These are phyloP conservation scores for Druceiella hillmani DNA, from an alignment of 2,888 invertebrate genomes.

Conservation along the genomic window DNA sequence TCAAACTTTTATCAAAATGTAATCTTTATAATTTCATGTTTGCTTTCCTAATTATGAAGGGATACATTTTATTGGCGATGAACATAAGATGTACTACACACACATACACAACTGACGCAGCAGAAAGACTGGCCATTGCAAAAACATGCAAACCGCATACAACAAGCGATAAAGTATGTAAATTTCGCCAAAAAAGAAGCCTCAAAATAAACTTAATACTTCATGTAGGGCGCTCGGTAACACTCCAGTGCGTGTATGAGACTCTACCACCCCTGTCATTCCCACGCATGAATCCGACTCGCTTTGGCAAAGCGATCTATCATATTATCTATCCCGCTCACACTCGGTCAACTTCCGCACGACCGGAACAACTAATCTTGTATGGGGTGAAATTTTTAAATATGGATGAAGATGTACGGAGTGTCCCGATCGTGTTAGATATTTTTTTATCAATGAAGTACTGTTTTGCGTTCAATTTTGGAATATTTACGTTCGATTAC, in stretches of 20 bases:
- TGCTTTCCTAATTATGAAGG: too few species aligned
- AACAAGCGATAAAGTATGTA: too few species aligned
- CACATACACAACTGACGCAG: neutral
- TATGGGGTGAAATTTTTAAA: neutral
- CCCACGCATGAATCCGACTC: slow-evolving; percentile 35
- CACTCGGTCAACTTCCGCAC: slow-evolving; percentile 11
- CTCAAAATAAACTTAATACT: slow-evolving; percentile 29
- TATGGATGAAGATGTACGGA: neutral
- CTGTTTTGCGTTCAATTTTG: too few species aligned
- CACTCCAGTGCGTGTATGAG: slow-evolving; percentile 47
- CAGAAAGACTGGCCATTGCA: slow-evolving; percentile 9
- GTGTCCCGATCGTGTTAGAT: too few species aligned
- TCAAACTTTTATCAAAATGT: too few species aligned
- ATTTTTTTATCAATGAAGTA: too few species aligned
- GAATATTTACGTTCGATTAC: too few species aligned
- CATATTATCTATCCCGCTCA: slow-evolving; percentile 30
- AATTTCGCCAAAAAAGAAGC: too few species aligned
- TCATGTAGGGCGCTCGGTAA: slow-evolving; percentile 32
- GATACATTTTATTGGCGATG: too few species aligned
- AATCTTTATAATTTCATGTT: too few species aligned
- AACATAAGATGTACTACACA: too few species aligned
- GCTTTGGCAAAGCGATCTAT: slow-evolving; percentile 7
- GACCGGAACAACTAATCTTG: slow-evolving; percentile 10
- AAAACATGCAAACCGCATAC: slow-evolving; percentile 24
- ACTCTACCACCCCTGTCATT: slow-evolving; percentile 48